Percentiles rank a stretch among this genome's conserved stretches.
These are phyloP conservation scores for Acanthiza pusilla DNA, from an alignment of 2,797 vertebrate genomes.

Conservation along the genomic window DNA sequence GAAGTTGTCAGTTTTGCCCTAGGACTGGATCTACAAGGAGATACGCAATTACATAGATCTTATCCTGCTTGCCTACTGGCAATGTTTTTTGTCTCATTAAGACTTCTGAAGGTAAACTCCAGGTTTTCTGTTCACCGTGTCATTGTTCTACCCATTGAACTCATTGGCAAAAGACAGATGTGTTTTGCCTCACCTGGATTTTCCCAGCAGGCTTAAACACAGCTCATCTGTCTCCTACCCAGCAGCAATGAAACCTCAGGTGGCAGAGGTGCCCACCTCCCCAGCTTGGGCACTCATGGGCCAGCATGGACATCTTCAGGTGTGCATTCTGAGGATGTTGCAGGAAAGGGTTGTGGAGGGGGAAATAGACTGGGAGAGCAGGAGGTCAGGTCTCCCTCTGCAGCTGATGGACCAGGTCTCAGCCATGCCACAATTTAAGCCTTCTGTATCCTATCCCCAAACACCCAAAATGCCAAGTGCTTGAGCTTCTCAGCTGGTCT, in stretches of 20 bases:
- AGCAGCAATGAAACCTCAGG: neutral
- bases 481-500: neutral
- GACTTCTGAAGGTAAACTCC: neutral
- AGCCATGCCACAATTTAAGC: neutral
- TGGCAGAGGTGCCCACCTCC: neutral
- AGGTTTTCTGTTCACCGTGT: neutral
- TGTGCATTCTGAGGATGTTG: fast-evolving
- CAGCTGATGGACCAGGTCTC: neutral
- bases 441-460: neutral
- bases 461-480: neutral
- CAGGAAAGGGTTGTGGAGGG: neutral
- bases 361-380: fast-evolving
- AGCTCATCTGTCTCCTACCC: neutral
- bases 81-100: neutral
- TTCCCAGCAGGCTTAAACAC: neutral
- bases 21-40: neutral
- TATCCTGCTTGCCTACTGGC: neutral
- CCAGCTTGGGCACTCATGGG: neutral
- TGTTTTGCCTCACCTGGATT: neutral
- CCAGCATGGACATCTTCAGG: neutral
- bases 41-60: neutral
- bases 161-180: neutral
- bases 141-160: neutral
- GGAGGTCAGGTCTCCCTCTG: neutral
- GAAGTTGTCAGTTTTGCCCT: neutral